phyloP scores from a whole-genome alignment of 2,888 invertebrate species.

The Heteromurus nitidus region DNA sequence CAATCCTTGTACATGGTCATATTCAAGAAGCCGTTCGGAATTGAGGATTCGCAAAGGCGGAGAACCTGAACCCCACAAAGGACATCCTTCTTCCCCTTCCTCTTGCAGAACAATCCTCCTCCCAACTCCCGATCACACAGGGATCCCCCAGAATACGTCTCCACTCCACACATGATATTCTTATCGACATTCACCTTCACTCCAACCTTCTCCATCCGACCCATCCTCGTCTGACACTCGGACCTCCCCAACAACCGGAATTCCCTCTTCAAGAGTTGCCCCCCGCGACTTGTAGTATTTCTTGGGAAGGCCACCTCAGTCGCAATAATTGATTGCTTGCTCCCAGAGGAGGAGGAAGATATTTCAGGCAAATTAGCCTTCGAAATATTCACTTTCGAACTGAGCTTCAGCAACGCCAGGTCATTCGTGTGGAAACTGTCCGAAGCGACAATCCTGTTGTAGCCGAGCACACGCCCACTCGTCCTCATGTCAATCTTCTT shows the following conservation, averaged over 20 bases:
- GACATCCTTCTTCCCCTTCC: not conserved
- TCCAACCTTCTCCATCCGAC: not conserved
- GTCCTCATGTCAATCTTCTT: not conserved
- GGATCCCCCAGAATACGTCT: constrained; percentile 1
- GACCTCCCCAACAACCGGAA: constrained; percentile 7
- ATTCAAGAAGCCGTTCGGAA: constrained; percentile 3
- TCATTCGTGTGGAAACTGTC: constrained; percentile 39
- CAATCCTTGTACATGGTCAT: not conserved
- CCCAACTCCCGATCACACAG: constrained; percentile 22
- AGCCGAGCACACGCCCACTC: too few relatives aligned
- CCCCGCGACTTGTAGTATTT: not conserved
- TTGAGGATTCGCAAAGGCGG: not conserved
- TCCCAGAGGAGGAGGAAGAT: not conserved
- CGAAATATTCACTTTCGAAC: not conserved
- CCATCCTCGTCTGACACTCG: constrained; percentile 38
- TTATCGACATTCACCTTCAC: not conserved
- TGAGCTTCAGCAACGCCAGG: constrained; percentile 31
- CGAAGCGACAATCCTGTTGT: not conserved
- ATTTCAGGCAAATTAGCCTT: constrained; percentile 4
- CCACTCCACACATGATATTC: constrained; percentile 4
- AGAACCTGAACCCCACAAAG: constrained; percentile 18
- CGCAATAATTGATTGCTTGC: not conserved
- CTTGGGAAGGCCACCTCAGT: constrained; percentile 20
- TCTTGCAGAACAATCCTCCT: constrained; percentile 15
- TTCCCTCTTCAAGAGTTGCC: not conserved